Evolutionary conservation across 2,797 vertebrate genomes (phyloP), one percentile per base, ranked within the genome.

Genomic region (Lagorchestes hirsutus): DNA sequence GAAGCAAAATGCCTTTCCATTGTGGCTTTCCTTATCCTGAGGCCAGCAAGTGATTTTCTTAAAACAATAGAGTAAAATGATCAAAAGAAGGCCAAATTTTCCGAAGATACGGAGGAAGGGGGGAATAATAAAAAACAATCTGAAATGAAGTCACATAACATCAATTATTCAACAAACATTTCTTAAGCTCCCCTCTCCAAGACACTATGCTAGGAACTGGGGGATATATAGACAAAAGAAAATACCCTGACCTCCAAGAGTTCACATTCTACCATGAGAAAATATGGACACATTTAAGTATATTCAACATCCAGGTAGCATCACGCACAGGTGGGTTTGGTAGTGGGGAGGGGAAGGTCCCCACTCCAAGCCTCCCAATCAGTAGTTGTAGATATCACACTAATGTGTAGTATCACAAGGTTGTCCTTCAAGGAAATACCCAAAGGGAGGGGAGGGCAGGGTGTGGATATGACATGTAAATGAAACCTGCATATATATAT

Each of bases 61-160:
- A 92, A 93, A 94, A 82, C 28, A 96, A 93, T 24, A 59, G 95
- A 96, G 95, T 92, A 93, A 96, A 96, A 96, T 95, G 90, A 92
- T 5, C 95, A 54, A 56, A 55, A 62, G 90, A 92, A 94, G 90
- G 10, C 90, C 95, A 87, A 50, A 29, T 94, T 95, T 96, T 93
- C 91, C 87, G 2, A 54, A 97, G 2, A 27, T 87, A 87, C 40
- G 24, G 40, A 10, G 22, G 92, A 10, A 91, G 46, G 55, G 56
- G 93, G 74, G 59, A 93, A 87, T 18, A 54, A 57, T 55, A 90
- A 93, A 90, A 58, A 91, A 58, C 27, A 9, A 87, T 87, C 58
- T 98, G 74, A 93, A 97, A 96, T 90, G 94, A 97, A 94, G 96
- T 94, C 56, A 58, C 4, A 57, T 58, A 82, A 50, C 0, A 87